Evolutionary conservation across 2,113 vertebrate genomes (phyloP).

Genomic region (Nasalis larvatus): DNA sequence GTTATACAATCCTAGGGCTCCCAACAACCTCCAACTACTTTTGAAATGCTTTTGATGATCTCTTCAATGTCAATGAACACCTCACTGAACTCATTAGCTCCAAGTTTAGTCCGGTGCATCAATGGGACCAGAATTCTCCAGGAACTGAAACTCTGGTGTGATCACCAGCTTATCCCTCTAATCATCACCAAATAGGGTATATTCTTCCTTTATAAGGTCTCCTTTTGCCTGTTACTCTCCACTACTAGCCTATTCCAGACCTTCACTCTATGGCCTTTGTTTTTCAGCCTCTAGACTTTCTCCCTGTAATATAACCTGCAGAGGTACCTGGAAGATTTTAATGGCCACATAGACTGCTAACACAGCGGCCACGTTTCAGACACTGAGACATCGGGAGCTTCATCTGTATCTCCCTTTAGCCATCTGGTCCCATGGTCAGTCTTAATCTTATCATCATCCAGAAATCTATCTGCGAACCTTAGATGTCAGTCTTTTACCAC

Average conservation of each 20-base stretch:
- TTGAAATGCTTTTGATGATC: neutral
- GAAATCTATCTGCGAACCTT: neutral
- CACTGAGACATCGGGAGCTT: neutral
- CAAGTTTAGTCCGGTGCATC: neutral
- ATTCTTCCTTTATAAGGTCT: neutral
- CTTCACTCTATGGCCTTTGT: neutral
- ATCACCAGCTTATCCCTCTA: neutral
- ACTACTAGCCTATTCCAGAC: neutral
- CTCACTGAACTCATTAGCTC: neutral
- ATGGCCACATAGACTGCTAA: neutral
- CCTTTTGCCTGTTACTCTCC: neutral
- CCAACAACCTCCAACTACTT: neutral
- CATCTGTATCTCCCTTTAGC: neutral
- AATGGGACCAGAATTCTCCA: neutral
- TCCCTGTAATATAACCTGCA: neutral
- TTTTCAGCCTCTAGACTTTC: neutral
- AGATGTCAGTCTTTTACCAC: neutral
- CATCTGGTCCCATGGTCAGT: neutral
- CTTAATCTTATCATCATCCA: neutral
- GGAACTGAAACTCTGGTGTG: neutral
- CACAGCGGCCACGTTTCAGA: neutral
- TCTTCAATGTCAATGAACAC: neutral
- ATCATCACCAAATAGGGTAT: neutral
- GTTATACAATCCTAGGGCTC: neutral
- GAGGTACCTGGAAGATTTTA: neutral